Base-by-base conservation (phyloP, 1,140 invertebrate species). In the Bombus waltoni region DNA sequence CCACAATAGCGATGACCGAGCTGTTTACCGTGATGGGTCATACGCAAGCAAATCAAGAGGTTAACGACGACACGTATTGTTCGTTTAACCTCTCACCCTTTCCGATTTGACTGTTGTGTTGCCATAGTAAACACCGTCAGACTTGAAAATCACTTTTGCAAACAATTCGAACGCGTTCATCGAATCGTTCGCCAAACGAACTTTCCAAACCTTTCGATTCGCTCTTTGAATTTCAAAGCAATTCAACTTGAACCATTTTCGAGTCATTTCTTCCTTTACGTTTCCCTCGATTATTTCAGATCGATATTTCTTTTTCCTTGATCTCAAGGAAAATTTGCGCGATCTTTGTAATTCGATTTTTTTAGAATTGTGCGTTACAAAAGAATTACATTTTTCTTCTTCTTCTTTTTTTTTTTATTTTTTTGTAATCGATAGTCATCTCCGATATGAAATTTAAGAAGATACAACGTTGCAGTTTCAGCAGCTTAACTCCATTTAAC, bases 41-140 rank as follows among this genome's bases (percentile, higher is more conserved):
- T 85, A 87, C 77, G 78, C 83, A 85, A 85, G 78, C 83, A 85
- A 85, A 85, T 85, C 83, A 74, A 81, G 83, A 85, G 83, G 83
- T 85, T 81, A 85, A 85, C 77, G 79, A 81, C 78, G 25, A 35
- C 83, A 66, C 78, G 77, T 85, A 73, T 81, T 81, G 70, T 85
- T 85, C 76, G 66, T 84, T 84, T 72, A 79, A 62, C 66, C 83
- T 18, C 53, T 47, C 68, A 40, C 68, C 83, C 53, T 65, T 70
- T 80, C 83, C 76, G 68, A 79, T 59, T 71, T 53, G 4, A 38
- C 47, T 79, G 82, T 47, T 47, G 76, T 42, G 47, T 72, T 80
- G 44, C 66, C 83, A 59, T 42, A 38, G 32, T 42, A 78, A 79
- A 80, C 42, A 71, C 10, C 22, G 76, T 38, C 42, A 32, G 40